A percentile compares a stretch with the other conserved stretches of the same genome.
These are phyloP conservation scores for Polymixis lichenea DNA, from an alignment of 2,888 invertebrate species.

Conservation along the genomic window DNA sequence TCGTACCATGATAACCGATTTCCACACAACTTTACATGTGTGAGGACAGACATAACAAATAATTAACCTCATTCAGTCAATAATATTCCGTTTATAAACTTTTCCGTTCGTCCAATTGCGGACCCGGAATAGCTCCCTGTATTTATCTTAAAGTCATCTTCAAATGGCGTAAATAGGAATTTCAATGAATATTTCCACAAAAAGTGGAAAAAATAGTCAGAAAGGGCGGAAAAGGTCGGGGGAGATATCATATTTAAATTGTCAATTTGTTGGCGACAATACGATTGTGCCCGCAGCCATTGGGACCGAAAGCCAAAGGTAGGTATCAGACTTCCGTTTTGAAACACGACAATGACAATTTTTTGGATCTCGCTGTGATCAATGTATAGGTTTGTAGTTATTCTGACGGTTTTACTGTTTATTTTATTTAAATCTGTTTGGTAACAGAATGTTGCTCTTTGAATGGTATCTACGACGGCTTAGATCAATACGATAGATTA, in stretches of 20 bases:
- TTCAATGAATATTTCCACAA: slow-evolving; percentile 18
- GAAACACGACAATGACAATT: slow-evolving; percentile 30
- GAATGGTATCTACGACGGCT: not conserved
- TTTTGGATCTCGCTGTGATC: slow-evolving; percentile 5
- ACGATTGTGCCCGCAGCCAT: slow-evolving; percentile 36
- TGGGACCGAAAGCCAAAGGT: slow-evolving; percentile 27
- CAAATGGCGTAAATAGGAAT: slow-evolving; percentile 30
- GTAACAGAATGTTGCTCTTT: not conserved
- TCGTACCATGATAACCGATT: too few relatives aligned
- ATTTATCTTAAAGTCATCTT: slow-evolving; percentile 22
- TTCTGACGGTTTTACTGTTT: not conserved
- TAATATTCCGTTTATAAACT: slow-evolving; percentile 13
- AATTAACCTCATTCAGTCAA: not conserved
- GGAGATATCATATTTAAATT: slow-evolving; percentile 58
- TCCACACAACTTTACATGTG: too few relatives aligned
- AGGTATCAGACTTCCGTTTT: slow-evolving; percentile 27
- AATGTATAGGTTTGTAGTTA: slow-evolving; percentile 16
- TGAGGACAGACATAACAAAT: too few relatives aligned
- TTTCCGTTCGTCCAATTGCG: slow-evolving; percentile 1
- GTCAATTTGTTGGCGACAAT: slow-evolving; percentile 49
- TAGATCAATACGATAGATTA: not conserved
- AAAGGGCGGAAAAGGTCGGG: slow-evolving; percentile 40
- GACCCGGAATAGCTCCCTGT: not conserved
- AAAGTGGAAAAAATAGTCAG: slow-evolving; percentile 36
- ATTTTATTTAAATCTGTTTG: slow-evolving; percentile 10